phyloP scores from a whole-genome alignment of 2,113 vertebrate species.

The Hucho hucho region DNA sequence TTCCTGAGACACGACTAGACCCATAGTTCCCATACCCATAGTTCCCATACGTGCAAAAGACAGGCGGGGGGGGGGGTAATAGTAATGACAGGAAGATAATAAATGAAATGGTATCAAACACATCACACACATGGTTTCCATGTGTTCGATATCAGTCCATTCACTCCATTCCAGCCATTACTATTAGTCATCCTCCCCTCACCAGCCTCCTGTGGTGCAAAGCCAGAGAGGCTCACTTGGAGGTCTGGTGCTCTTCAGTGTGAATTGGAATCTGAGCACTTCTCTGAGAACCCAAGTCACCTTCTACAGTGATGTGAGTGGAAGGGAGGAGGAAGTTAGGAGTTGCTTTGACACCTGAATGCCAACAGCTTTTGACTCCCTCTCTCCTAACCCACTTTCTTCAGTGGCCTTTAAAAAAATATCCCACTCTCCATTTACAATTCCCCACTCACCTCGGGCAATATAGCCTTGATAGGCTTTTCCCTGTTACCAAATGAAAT shows the following conservation, averaged over 20 bases:
- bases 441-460: conserved; percentile 64
- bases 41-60: no score
- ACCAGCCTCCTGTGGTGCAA: no score
- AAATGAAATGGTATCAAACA: no score
- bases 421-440: conserved; percentile 45
- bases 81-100: no score
- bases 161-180: no score
- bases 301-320: neutral
- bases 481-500: conserved; percentile 80
- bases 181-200: no score
- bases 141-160: no score
- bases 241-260: neutral
- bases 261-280: neutral
- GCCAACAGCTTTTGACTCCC: conserved; percentile 23
- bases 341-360: neutral
- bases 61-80: no score
- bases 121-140: no score
- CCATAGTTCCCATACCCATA: no score
- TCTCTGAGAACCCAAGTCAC: neutral
- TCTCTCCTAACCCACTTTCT: conserved; percentile 25
- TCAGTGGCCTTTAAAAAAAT: neutral
- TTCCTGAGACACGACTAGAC: no score
- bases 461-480: conserved; percentile 71
- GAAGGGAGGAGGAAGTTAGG: neutral
- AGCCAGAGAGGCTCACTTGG: neutral